These are phyloP conservation scores for Acrocephalus kingi DNA, from an alignment of 2,113 vertebrate species.

Conservation along the genomic window DNA sequence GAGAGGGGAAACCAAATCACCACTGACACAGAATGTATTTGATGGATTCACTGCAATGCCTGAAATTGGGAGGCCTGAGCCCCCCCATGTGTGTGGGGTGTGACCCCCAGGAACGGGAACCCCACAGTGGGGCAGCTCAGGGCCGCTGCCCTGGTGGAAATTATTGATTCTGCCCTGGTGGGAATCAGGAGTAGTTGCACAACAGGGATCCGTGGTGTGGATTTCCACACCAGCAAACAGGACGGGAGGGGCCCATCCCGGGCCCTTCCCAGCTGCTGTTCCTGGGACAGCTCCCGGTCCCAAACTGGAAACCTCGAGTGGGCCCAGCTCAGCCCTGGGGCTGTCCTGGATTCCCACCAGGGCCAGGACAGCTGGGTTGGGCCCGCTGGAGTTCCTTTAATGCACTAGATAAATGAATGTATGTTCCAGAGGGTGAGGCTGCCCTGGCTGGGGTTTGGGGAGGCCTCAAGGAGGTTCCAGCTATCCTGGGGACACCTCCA, in stretches of 20 bases:
- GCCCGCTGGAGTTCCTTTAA: neutral
- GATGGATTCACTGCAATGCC: neutral
- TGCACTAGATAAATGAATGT: conserved; percentile 50
- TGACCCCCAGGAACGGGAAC: neutral
- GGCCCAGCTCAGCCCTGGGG: neutral
- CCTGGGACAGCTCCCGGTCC: neutral
- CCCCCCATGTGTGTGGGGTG: neutral
- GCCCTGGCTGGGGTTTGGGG: fast-evolving
- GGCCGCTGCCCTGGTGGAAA: neutral
- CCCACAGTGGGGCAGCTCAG: neutral
- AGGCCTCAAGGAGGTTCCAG: neutral
- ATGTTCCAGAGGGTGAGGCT: fast-evolving
- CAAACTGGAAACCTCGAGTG: neutral
- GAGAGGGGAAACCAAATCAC: neutral
- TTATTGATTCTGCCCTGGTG: neutral
- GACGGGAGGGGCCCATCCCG: fast-evolving
- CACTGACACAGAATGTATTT: conserved; percentile 18
- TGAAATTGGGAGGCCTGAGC: neutral
- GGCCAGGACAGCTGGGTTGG: neutral
- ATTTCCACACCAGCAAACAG: fast-evolving
- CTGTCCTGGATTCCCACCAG: neutral
- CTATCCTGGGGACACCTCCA: neutral
- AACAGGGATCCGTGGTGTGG: fast-evolving
- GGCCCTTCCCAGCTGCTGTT: neutral
- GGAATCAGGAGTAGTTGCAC: neutral